Evolutionary conservation across 2,888 invertebrate species (phyloP).

Genomic region (Lasioglossum morio): DNA sequence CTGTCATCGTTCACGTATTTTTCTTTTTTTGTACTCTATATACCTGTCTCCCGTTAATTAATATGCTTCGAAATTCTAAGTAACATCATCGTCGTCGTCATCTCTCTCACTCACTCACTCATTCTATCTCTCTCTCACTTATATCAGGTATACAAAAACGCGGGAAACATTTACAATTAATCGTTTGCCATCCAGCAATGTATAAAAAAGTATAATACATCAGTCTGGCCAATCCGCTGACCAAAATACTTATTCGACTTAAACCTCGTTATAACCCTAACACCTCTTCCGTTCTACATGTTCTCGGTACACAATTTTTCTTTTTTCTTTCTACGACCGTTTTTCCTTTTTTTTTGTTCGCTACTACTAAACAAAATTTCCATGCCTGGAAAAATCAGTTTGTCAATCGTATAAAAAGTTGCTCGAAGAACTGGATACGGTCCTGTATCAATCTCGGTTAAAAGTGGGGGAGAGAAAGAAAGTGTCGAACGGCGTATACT

Average conservation of each 20-base stretch:
- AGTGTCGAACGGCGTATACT: not conserved
- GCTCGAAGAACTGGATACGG: conserved; percentile 16
- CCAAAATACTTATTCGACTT: conserved; percentile 70
- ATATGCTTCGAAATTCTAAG: conserved; percentile 70
- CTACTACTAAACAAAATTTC: not conserved
- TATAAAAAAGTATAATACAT: conserved; percentile 83
- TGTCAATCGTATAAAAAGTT: conserved; percentile 30
- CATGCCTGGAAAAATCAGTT: not conserved
- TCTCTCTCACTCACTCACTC: not conserved
- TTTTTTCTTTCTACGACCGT: not conserved
- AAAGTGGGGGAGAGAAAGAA: not conserved
- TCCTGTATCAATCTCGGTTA: conserved; percentile 1
- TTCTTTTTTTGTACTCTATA: conserved; percentile 79
- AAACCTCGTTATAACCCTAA: conserved; percentile 43
- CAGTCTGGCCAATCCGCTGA: conserved; percentile 80
- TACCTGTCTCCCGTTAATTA: conserved; percentile 63
- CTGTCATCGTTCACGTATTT: conserved; percentile 47
- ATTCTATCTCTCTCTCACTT: not conserved
- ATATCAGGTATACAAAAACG: conserved; percentile 77
- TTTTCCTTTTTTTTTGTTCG: not conserved
- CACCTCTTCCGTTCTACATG: conserved; percentile 18
- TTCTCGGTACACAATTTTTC: conserved; percentile 31
- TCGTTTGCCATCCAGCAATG: conserved; percentile 78
- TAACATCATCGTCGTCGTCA: conserved; percentile 52
- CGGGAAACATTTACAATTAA: conserved; percentile 77